Base-by-base conservation (phyloP, 2,113 vertebrate species). In the Coptodon bakossiorum region DNA sequence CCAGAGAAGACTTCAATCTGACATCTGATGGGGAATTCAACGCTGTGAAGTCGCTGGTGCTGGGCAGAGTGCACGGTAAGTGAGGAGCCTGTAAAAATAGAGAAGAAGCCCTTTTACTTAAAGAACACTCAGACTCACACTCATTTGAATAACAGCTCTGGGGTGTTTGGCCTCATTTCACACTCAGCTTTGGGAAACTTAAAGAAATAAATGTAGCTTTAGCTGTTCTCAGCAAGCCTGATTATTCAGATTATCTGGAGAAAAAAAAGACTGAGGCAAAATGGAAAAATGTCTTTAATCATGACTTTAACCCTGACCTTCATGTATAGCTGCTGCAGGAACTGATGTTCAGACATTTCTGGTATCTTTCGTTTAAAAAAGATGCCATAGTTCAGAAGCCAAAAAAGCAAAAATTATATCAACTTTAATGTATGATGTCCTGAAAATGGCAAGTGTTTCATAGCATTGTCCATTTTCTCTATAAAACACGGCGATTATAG, bases 1-100 rank as follows among this genome's bases (percentile, higher is more conserved):
- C 86, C 83, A 86, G 78, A 86, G 94, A 95, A 36, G 89, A 92
- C 31, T 95, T 95, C 86, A 95, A 95, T 61, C 89, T 95, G 63
- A 92, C 93, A 2, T 91, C 90, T 5, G 91, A 92, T 3, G 88
- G 90, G 76, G 94, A 95, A 76, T 94, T 95, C 50, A 90, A 79
- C 14, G 81, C 59, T 59, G 34, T 94, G 78, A 92, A 83, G 88
- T 91, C 84, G 3, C 81, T 95, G 78, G 85, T 90, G 79, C 19
- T 95, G 80, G 95, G 95, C 80, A 73, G 56, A 92, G 89, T 92
- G 10, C 85, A 59, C 1, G 68, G 95, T 95, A 7, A 94, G 94
- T 71, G 29, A 29, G 19, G 40, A 79, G 52, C 40, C 13, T 10
- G 16, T 34, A 16, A 57, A 68, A 50, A 84, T 9, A 63, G 38